Evolutionary conservation across 2,113 vertebrate species (phyloP).

Genomic region (Gasterosteus nipponicus): DNA sequence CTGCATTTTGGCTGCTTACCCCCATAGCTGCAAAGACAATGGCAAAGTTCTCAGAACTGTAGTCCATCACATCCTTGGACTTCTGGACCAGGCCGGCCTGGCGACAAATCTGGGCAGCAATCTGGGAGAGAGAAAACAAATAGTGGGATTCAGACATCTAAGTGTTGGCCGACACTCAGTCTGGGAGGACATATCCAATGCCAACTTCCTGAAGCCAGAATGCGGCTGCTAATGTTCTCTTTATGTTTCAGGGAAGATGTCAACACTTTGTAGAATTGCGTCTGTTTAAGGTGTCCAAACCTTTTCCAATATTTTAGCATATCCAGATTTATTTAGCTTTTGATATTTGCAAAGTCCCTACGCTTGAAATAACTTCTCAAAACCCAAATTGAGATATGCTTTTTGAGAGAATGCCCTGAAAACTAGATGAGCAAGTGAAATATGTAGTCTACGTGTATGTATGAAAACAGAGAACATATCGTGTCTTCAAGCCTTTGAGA

Average conservation of each 20-base stretch:
- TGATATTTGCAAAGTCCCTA: neutral
- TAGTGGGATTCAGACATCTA: neutral
- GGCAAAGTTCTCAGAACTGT: constrained; percentile 85
- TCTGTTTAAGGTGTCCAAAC: neutral
- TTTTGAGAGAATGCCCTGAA: neutral
- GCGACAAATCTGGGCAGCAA: constrained; percentile 87
- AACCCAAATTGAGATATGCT: neutral
- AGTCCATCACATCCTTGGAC: constrained; percentile 86
- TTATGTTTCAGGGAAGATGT: neutral
- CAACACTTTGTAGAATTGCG: neutral
- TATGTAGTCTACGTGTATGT: neutral
- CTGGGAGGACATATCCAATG: neutral
- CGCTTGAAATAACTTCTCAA: neutral
- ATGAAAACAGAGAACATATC: neutral
- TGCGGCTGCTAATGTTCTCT: neutral
- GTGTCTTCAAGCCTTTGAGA: neutral
- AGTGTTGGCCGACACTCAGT: neutral
- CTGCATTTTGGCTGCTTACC: constrained; percentile 64
- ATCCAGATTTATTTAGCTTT: neutral
- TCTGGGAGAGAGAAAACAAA: constrained; percentile 62
- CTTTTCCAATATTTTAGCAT: neutral
- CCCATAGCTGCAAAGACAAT: constrained; percentile 88
- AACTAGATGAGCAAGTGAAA: neutral
- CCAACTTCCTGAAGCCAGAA: neutral
- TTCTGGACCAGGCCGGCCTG: constrained; percentile 86